Percentiles rank a stretch among this genome's conserved stretches.
phyloP scores from a whole-genome alignment of 2,113 vertebrate genomes.

The Cygnus buccinator region DNA sequence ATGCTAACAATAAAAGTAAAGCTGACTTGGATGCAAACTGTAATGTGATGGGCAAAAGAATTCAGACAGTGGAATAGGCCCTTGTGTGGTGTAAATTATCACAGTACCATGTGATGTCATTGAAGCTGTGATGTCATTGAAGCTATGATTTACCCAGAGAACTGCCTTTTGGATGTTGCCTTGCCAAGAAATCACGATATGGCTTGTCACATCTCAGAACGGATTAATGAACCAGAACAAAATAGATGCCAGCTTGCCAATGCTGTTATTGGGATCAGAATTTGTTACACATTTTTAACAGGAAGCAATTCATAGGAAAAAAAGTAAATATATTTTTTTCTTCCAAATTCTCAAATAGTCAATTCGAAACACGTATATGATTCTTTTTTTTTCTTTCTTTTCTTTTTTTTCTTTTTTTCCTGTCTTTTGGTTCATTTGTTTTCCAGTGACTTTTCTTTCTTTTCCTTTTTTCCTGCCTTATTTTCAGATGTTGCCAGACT shows the following conservation, averaged over 20 bases:
- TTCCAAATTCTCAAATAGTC: neutral
- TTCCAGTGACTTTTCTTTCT: neutral
- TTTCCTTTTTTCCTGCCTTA: neutral
- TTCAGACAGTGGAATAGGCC: neutral
- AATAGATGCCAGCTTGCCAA: neutral
- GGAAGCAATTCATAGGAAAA: neutral
- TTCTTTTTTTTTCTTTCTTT: neutral
- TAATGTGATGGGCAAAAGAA: neutral
- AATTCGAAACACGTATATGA: neutral
- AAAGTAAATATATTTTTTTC: neutral
- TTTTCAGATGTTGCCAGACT: neutral
- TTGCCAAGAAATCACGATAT: constrained; percentile 22
- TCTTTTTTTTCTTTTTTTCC: neutral
- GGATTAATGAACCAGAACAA: constrained; percentile 19
- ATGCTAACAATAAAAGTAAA: neutral
- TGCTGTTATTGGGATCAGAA: neutral
- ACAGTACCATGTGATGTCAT: neutral
- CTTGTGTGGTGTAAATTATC: neutral
- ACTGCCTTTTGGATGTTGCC: neutral
- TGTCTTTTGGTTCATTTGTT: neutral
- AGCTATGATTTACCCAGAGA: neutral
- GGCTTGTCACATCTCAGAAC: constrained; percentile 7
- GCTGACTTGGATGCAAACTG: neutral
- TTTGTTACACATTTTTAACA: neutral
- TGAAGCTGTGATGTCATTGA: neutral